These are phyloP conservation scores for Drosophila paracracens DNA, from an alignment of 2,888 invertebrate genomes.

Conservation along the genomic window DNA sequence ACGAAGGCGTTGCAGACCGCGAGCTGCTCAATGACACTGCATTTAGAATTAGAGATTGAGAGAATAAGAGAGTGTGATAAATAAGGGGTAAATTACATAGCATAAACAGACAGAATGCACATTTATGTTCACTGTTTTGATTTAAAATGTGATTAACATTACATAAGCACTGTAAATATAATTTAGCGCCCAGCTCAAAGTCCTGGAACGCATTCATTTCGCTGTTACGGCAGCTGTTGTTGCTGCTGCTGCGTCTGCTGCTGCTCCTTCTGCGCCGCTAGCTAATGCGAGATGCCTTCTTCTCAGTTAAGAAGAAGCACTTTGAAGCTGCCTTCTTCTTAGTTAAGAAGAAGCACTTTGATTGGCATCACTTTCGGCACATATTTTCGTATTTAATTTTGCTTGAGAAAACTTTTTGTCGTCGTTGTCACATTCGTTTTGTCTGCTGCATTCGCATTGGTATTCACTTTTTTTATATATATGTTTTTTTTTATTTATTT, in stretches of 20 bases:
- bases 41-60: slow-evolving; percentile 7
- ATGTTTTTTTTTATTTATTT: slow-evolving; percentile 30
- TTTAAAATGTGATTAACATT: slow-evolving; percentile 47
- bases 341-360: slow-evolving; percentile 41
- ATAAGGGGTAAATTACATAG: not conserved
- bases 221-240: slow-evolving; percentile 31
- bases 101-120: not conserved
- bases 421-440: slow-evolving; percentile 78
- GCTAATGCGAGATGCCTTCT: slow-evolving; percentile 14
- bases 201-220: slow-evolving; percentile 82
- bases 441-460: slow-evolving; percentile 74
- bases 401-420: slow-evolving; percentile 62
- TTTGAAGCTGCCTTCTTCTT: slow-evolving; percentile 36
- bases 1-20: slow-evolving; percentile 96
- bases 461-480: slow-evolving; percentile 63
- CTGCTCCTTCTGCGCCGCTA: slow-evolving; percentile 4
- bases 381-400: slow-evolving; percentile 64
- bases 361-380: slow-evolving; percentile 66
- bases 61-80: slow-evolving; percentile 2
- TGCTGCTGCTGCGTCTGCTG: slow-evolving; percentile 8
- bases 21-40: slow-evolving; percentile 96
- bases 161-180: slow-evolving; percentile 85
- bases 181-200: slow-evolving; percentile 82
- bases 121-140: slow-evolving; percentile 4
- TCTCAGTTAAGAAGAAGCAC: slow-evolving; percentile 32